Evolutionary conservation across 2,888 invertebrate species (phyloP).

Genomic region (Andrena bucephala): DNA sequence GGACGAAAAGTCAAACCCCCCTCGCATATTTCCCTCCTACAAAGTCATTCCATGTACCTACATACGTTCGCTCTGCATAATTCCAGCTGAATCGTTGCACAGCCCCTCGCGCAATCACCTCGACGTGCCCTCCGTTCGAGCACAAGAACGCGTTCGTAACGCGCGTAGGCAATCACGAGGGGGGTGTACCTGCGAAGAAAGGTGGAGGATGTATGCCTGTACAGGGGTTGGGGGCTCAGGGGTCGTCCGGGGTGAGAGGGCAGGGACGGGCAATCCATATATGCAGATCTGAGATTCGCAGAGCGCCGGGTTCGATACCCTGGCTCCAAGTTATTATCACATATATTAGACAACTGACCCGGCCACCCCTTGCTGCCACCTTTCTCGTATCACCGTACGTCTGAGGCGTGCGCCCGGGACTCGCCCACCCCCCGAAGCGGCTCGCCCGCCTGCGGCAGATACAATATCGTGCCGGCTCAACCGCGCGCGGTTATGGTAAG

Average conservation of each 20-base stretch:
- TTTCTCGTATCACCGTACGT: conserved; percentile 51
- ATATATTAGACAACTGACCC: conserved; percentile 83
- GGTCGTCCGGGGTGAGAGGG: conserved; percentile 36
- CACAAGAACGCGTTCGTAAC: neutral
- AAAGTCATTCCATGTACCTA: no score
- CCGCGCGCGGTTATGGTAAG: conserved; percentile 80
- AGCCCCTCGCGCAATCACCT: no score
- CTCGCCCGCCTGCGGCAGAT: conserved; percentile 64
- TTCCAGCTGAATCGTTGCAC: no score
- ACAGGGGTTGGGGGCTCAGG: conserved; percentile 70
- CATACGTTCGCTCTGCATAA: no score
- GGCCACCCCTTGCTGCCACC: conserved; percentile 64
- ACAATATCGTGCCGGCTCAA: conserved; percentile 79
- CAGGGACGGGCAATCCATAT: conserved; percentile 77
- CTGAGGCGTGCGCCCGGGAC: conserved; percentile 37
- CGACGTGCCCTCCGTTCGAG: no score
- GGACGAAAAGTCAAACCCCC: no score
- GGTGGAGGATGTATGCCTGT: conserved; percentile 69
- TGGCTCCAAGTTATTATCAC: conserved; percentile 83
- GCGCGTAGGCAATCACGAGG: neutral
- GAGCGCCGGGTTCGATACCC: conserved; percentile 80
- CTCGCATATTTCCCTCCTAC: no score
- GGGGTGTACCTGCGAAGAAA: conserved; percentile 16
- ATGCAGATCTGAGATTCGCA: conserved; percentile 83
- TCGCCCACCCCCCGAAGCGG: conserved; percentile 56